Percentiles rank a stretch among this genome's conserved stretches.
Evolutionary conservation across 2,797 vertebrate genomes (phyloP).

Genomic region (Periparus ater): DNA sequence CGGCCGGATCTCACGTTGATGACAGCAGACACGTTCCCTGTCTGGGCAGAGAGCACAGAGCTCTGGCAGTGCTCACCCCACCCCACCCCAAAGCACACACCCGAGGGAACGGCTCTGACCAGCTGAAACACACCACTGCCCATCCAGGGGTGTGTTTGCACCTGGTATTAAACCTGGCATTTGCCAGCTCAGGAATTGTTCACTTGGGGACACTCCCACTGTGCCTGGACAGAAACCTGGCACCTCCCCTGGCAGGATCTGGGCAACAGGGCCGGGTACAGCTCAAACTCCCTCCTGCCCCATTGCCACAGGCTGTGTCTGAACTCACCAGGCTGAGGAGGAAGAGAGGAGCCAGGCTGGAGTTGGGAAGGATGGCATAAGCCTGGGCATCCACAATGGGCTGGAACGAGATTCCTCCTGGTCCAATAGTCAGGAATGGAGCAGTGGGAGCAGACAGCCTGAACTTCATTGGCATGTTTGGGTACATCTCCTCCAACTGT

Average conservation of each 20-base stretch:
- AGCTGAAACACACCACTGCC: neutral
- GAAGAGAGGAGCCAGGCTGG: conserved; percentile 62
- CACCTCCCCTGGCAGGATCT: neutral
- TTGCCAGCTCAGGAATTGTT: neutral
- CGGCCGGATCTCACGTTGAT: conserved; percentile 32
- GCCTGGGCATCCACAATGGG: conserved; percentile 69
- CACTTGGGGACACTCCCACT: neutral
- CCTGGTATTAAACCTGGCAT: neutral
- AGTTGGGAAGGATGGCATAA: conserved; percentile 67
- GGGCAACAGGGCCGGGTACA: neutral
- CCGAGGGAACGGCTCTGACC: fast-evolving
- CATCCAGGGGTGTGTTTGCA: fast-evolving
- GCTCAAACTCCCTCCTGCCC: neutral
- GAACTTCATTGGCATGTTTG: conserved; percentile 69
- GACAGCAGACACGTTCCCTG: conserved; percentile 21
- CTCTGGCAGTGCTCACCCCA: neutral
- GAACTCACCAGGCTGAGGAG: conserved; percentile 69
- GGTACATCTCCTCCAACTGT: conserved; percentile 74
- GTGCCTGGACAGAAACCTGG: fast-evolving
- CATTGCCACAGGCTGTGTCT: fast-evolving
- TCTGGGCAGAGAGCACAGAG: conserved; percentile 44
- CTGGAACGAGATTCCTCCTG: conserved; percentile 46
- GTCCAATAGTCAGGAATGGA: conserved; percentile 62
- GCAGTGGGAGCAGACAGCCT: conserved; percentile 44
- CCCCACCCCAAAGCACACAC: neutral